Conservation (phyloP, 2,113 vertebrate species). For the Eleginops maclovinus region DNA sequence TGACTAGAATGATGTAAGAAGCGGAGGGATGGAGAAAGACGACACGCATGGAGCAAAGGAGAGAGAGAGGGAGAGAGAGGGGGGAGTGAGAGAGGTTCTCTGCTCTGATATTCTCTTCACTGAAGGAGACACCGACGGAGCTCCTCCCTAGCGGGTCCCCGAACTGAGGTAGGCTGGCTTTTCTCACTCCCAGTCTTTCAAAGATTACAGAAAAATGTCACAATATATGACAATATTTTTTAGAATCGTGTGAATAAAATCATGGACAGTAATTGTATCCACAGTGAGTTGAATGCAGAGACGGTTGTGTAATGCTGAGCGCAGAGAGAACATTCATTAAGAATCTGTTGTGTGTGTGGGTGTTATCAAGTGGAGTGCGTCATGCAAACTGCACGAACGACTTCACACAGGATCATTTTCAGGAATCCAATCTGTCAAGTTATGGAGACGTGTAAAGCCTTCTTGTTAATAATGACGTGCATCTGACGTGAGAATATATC, state of each 20-base stretch:
- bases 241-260: neutral
- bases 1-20: conserved; percentile 78
- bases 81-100: conserved; percentile 11
- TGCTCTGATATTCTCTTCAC: conserved; percentile 65
- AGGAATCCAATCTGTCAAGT: conserved; percentile 4
- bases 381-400: conserved; percentile 13
- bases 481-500: conserved; percentile 53
- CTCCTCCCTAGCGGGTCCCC: conserved; percentile 64
- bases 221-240: neutral
- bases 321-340: neutral
- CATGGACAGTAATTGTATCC: too few species aligned
- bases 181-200: conserved; percentile 18
- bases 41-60: conserved; percentile 44
- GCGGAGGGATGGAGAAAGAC: conserved; percentile 54
- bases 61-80: conserved; percentile 28
- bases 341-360: neutral
- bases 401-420: neutral
- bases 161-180: conserved; percentile 72
- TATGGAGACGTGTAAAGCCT: conserved; percentile 6
- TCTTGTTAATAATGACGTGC: conserved; percentile 39
- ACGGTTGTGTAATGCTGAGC: conserved; percentile 1
- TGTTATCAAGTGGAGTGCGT: conserved; percentile 20
- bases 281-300: neutral
- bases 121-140: conserved; percentile 70
- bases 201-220: neutral